These are phyloP conservation scores for Physeter macrocephalus DNA, from an alignment of 2,113 vertebrate species.

Conservation along the genomic window DNA sequence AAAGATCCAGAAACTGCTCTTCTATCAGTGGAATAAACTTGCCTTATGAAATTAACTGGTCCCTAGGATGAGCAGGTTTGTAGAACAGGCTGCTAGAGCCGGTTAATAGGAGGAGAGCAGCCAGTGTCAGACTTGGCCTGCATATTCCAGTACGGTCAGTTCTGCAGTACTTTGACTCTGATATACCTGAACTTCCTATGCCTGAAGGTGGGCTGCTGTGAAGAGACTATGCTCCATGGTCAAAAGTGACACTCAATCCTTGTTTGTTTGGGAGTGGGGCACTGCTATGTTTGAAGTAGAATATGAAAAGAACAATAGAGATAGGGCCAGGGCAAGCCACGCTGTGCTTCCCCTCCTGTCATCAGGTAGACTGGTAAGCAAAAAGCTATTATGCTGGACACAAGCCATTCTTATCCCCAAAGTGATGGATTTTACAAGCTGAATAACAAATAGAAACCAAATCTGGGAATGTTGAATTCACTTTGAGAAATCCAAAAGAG, in stretches of 20 bases:
- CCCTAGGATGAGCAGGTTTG: neutral
- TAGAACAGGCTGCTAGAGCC: neutral
- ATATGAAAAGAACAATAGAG: neutral
- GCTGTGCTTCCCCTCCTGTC: neutral
- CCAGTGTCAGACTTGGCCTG: neutral
- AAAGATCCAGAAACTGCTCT: neutral
- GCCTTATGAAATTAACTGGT: neutral
- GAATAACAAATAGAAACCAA: conserved; percentile 65
- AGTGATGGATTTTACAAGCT: conserved; percentile 41
- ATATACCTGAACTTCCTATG: neutral
- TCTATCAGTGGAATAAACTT: neutral
- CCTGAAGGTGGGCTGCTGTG: neutral
- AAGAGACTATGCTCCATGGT: neutral
- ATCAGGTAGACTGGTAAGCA: conserved; percentile 16
- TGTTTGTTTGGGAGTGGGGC: neutral
- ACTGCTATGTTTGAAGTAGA: neutral
- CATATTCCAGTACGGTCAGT: neutral
- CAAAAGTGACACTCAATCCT: neutral
- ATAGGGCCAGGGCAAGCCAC: neutral
- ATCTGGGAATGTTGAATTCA: conserved; percentile 57
- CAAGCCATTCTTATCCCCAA: conserved; percentile 35
- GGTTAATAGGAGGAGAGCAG: neutral
- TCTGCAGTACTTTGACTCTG: neutral
- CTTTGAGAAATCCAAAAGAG: conserved; percentile 58
- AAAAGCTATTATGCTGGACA: conserved; percentile 27